Percentiles rank a stretch among this genome's conserved stretches.
phyloP scores from a whole-genome alignment of 2,113 vertebrate species.

The Verasper variegatus region DNA sequence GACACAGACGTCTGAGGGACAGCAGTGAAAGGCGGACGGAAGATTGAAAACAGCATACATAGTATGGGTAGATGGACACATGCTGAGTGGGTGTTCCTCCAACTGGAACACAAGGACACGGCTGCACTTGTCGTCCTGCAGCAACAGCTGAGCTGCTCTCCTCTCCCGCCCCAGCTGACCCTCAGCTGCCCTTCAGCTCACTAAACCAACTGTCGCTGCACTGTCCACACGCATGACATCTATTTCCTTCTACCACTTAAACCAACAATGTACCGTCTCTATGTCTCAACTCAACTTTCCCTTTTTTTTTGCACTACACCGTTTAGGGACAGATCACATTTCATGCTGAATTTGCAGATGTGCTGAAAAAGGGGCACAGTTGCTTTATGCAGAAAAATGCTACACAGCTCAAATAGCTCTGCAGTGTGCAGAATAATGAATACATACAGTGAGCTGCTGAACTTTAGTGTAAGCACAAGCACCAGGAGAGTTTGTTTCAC shows the following conservation, averaged over 20 bases:
- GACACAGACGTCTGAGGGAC: slow-evolving; percentile 51
- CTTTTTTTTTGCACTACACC: slow-evolving; percentile 18
- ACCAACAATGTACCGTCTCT: slow-evolving; percentile 16
- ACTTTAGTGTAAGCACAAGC: slow-evolving; percentile 27
- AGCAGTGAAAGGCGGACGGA: slow-evolving; percentile 33
- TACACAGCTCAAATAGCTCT: slow-evolving; percentile 45
- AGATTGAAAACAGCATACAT: slow-evolving; percentile 23
- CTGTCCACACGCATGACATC: slow-evolving; percentile 33
- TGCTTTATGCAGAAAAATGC: slow-evolving; percentile 32
- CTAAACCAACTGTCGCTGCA: slow-evolving; percentile 27
- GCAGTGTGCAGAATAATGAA: slow-evolving; percentile 40
- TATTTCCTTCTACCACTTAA: slow-evolving; percentile 38
- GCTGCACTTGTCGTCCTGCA: not conserved
- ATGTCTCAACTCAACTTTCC: not conserved
- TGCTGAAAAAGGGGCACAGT: slow-evolving; percentile 41
- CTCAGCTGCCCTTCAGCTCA: slow-evolving; percentile 27
- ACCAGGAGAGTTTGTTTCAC: slow-evolving; percentile 18
- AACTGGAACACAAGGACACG: slow-evolving; percentile 45
- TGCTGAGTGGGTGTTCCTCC: slow-evolving; percentile 52
- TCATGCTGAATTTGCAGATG: slow-evolving; percentile 67
- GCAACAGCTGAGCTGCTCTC: slow-evolving; percentile 31
- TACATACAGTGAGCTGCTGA: slow-evolving; percentile 23
- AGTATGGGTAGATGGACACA: slow-evolving; percentile 40
- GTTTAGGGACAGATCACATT: slow-evolving; percentile 49
- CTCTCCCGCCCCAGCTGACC: slow-evolving; percentile 37